Evolutionary conservation across 2,113 vertebrate species (phyloP).

Genomic region (Asarcornis scutulata): DNA sequence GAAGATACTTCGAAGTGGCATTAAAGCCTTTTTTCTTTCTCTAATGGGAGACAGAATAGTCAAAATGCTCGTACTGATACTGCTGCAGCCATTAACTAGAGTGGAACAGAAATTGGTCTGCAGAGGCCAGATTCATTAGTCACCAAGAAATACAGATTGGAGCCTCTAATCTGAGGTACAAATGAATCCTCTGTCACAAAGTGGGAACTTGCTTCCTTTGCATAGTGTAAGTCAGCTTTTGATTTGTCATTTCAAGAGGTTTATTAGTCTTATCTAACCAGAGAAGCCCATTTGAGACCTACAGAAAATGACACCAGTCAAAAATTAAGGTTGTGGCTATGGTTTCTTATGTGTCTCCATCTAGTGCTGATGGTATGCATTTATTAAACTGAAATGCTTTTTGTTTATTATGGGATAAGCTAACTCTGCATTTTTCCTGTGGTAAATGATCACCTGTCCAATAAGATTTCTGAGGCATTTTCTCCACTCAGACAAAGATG

Average conservation of each 20-base stretch:
- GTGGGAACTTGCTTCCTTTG: conserved; percentile 75
- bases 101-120: conserved; percentile 80
- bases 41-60: conserved; percentile 79
- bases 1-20: conserved; percentile 78
- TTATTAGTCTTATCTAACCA: conserved; percentile 79
- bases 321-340: conserved; percentile 52
- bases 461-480: background rate
- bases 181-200: conserved; percentile 81
- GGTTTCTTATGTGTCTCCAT: background rate
- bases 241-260: conserved; percentile 77
- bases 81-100: conserved; percentile 75
- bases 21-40: conserved; percentile 71
- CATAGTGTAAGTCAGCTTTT: conserved; percentile 76
- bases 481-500: background rate
- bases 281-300: conserved; percentile 68
- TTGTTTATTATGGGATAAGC: conserved; percentile 25
- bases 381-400: background rate
- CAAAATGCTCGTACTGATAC: conserved; percentile 73
- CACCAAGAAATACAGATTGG: conserved; percentile 76
- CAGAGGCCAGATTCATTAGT: conserved; percentile 82
- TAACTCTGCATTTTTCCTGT: background rate
- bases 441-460: conserved; percentile 41
- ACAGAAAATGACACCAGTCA: conserved; percentile 60
- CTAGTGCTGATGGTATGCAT: background rate
- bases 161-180: conserved; percentile 81